Conservation (phyloP, 1,140 invertebrate species). For the Ceratosolen solmsi region DNA sequence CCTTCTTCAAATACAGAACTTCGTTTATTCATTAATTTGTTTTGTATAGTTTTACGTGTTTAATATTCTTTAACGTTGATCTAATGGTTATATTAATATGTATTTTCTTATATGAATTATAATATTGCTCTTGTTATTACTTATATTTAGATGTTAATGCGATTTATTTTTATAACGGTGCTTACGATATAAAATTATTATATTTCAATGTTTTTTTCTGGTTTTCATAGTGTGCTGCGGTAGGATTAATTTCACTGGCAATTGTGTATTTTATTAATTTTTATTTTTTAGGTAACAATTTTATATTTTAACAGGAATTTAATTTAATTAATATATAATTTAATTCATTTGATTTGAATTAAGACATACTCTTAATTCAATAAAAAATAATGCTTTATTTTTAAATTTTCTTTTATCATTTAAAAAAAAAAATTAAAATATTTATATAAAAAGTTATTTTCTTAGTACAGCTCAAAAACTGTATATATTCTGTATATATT, state of each 20-base stretch:
- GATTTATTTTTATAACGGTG: constrained; percentile 57
- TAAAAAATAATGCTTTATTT: no score
- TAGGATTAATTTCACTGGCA: constrained; percentile 47
- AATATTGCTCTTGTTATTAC: neutral
- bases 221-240: constrained; percentile 52
- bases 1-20: constrained; percentile 39
- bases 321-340: no score
- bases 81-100: neutral
- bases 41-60: neutral
- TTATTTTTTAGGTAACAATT: neutral
- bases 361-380: no score
- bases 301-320: neutral
- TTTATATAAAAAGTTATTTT: no score
- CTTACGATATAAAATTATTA: constrained; percentile 69
- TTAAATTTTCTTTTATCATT: no score
- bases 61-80: neutral
- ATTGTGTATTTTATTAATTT: constrained; percentile 14
- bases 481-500: no score
- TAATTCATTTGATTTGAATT: no score
- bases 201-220: constrained; percentile 55
- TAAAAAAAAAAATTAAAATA: no score
- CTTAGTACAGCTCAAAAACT: no score
- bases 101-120: neutral
- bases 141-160: neutral
- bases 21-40: neutral